Base-by-base conservation (phyloP, 2,888 invertebrate genomes). In the Gari tellinella region DNA sequence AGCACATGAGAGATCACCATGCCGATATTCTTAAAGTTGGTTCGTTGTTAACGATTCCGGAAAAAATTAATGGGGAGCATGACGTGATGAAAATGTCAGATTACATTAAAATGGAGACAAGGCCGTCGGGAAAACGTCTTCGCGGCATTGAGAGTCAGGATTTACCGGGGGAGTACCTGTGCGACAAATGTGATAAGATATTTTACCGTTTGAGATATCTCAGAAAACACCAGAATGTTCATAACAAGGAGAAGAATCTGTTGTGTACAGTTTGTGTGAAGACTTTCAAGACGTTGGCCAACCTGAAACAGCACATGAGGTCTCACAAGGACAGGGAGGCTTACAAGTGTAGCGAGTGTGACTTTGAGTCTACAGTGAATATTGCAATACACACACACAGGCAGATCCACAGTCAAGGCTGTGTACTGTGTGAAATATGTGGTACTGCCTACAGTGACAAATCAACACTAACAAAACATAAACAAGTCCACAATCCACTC, bases 391-490 rank as follows among this genome's bases (percentile, higher is more conserved):
- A 89, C 41, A 76, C 83, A 10, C 91, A 91, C 62, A 78, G 90
- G 46, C 91, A 91, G 80, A 72, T 89, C 1, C 91, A 91, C 73
- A 89, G 81, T 53, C 79, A 86, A 12, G 88, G 87, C 25, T 83
- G 89, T 60, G 86, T 89, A 12, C 68, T 90, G 4, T 91, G 91
- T 76, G 90, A 90, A 40, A 82, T 88, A 8, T 91, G 90, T 72
- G 89, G 90, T 1, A 74, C 73, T 40, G 91, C 90, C 2, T 91
- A 90, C 72, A 85, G 79, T 2, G 89, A 90, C 65, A 88, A 86
- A 60, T 86, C 90, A 1, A 90, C 91, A 0, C 66, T 91, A 37
- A 81, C 76, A 26, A 90, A 90, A 73, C 90, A 90, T 66, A 90
- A 87, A 66, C 81, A 83, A 25, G 91, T 91, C n/a, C 90, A 91